Percentiles rank a stretch among this genome's conserved stretches.
These are phyloP conservation scores for Tetragnatha versicolor DNA, from an alignment of 1,140 invertebrate genomes.

Conservation along the genomic window DNA sequence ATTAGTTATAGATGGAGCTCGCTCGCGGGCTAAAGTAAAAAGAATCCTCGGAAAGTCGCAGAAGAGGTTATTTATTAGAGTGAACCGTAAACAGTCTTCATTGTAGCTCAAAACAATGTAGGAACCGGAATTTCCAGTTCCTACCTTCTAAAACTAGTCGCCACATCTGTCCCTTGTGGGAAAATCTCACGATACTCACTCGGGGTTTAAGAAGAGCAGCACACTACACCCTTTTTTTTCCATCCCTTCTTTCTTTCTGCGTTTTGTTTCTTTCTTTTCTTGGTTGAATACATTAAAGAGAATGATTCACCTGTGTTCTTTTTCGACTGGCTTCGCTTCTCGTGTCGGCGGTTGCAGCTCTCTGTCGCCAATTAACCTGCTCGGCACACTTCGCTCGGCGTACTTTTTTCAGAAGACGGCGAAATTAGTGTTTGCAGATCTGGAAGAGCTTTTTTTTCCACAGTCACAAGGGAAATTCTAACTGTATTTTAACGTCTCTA, in stretches of 20 bases:
- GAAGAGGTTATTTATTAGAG: slow-evolving; percentile 29
- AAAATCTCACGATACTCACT: slow-evolving; percentile 8
- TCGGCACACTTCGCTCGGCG: too few relatives aligned
- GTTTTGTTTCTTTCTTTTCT: slow-evolving; percentile 4
- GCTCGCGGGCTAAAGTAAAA: too few relatives aligned
- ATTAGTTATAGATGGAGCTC: too few relatives aligned
- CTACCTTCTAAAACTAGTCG: slow-evolving; percentile 23
- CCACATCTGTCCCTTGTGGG: slow-evolving; percentile 5
- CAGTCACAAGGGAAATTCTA: too few relatives aligned
- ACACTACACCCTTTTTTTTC: background rate
- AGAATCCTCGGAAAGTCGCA: too few relatives aligned
- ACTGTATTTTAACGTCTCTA: too few relatives aligned
- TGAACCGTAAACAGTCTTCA: slow-evolving; percentile 33
- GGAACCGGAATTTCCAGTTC: slow-evolving; percentile 42
- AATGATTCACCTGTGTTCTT: slow-evolving; percentile 28
- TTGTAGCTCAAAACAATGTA: slow-evolving; percentile 38
- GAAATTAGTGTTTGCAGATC: too few relatives aligned
- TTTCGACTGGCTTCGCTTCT: background rate
- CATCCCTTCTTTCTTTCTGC: background rate
- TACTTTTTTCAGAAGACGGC: too few relatives aligned
- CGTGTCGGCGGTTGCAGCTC: background rate
- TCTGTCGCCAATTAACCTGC: too few relatives aligned
- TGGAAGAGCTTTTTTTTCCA: too few relatives aligned
- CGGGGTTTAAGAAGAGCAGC: slow-evolving; percentile 10
- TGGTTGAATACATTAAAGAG: slow-evolving; percentile 29